Evolutionary conservation across 1,140 invertebrate species (phyloP).

Genomic region (Cyclargus thomasi): DNA sequence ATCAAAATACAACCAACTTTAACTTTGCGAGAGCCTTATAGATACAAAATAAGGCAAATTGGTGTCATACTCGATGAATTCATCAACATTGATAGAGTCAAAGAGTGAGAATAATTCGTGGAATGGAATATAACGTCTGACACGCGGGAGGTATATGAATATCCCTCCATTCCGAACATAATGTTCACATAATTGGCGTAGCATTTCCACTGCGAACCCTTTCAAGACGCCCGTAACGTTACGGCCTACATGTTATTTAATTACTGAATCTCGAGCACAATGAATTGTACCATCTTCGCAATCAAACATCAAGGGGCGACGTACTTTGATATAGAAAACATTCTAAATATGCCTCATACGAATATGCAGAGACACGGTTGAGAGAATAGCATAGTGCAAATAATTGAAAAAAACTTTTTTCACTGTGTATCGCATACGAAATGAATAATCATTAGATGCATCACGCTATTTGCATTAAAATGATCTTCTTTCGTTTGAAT

Average conservation of each 20-base stretch:
- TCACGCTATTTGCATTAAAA: constrained; percentile 7
- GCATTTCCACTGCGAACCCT: constrained; percentile 70
- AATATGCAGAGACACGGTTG: neutral
- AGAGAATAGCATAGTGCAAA: neutral
- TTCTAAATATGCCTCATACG: constrained; percentile 4
- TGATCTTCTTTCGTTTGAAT: constrained; percentile 4
- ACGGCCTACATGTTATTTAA: constrained; percentile 73
- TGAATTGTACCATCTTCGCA: constrained; percentile 53
- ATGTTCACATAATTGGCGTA: constrained; percentile 73
- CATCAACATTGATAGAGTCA: neutral
- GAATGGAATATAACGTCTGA: constrained; percentile 30
- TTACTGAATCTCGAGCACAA: constrained; percentile 69
- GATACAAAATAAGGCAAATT: too few relatives aligned
- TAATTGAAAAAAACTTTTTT: neutral
- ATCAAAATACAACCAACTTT: too few relatives aligned
- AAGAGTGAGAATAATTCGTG: constrained; percentile 20
- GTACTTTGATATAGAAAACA: constrained; percentile 8
- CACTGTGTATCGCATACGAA: neutral
- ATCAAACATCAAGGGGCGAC: constrained; percentile 30
- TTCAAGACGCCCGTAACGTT: constrained; percentile 68
- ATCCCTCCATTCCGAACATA: constrained; percentile 67
- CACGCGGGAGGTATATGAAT: constrained; percentile 45
- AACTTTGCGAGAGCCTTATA: too few relatives aligned
- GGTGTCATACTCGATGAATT: neutral
- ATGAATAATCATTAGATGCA: neutral